phyloP scores from a whole-genome alignment of 2,113 vertebrate species.

The Amblyopsis rosae region DNA sequence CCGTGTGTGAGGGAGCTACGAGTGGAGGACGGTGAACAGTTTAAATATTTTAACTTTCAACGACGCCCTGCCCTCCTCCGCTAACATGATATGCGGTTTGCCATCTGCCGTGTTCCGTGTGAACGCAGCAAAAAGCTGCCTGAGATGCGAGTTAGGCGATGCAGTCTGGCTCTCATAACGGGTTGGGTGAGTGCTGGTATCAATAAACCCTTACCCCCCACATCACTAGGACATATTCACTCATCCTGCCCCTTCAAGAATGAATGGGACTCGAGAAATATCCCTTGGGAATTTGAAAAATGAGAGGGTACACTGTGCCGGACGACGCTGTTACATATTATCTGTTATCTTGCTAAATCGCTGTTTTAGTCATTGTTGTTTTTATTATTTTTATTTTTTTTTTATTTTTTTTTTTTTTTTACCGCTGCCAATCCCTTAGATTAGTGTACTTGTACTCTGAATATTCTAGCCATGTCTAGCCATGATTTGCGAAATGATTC shows the following conservation, averaged over 20 bases:
- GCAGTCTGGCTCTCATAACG: too few relatives aligned
- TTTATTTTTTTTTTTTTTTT: too few relatives aligned
- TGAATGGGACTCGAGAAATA: conserved; percentile 17
- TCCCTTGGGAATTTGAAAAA: neutral
- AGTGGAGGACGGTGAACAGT: too few relatives aligned
- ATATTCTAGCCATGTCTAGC: neutral
- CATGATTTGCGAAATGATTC: neutral
- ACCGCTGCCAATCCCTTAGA: neutral
- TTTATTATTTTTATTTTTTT: conserved; percentile 24
- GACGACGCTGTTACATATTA: conserved; percentile 21
- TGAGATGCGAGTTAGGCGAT: too few relatives aligned
- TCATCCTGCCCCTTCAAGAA: neutral
- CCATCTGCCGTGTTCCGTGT: too few relatives aligned
- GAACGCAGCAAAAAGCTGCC: too few relatives aligned
- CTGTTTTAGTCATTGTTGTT: conserved; percentile 6
- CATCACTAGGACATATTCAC: neutral
- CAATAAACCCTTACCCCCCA: too few relatives aligned
- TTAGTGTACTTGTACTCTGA: neutral
- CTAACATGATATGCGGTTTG: too few relatives aligned
- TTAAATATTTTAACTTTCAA: too few relatives aligned
- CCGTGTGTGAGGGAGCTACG: too few relatives aligned
- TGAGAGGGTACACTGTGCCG: conserved; percentile 3
- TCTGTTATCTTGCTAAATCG: conserved; percentile 4
- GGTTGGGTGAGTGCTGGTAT: too few relatives aligned
- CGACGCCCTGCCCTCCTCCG: too few relatives aligned